Percentiles rank a stretch among this genome's conserved stretches.
Conservation (phyloP, 2,113 vertebrate genomes). For the Pelobates fuscus region DNA sequence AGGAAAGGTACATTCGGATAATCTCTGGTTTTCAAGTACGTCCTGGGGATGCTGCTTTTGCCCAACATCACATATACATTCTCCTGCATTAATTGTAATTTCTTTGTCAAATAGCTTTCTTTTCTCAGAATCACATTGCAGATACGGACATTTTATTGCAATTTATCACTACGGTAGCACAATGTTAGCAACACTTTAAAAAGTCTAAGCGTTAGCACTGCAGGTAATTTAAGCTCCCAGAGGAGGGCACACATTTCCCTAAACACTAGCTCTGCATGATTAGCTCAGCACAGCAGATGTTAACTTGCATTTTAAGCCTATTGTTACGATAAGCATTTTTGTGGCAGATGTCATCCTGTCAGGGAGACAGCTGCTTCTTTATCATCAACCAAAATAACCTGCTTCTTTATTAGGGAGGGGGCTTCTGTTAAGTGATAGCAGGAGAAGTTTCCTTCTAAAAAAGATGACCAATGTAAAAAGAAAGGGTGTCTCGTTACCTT, state of each 20-base stretch:
- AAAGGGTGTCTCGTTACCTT: neutral
- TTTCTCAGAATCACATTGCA: too few relatives aligned
- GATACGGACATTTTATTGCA: too few relatives aligned
- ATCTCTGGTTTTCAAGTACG: too few relatives aligned
- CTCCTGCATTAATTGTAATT: too few relatives aligned
- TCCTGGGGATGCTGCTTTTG: too few relatives aligned
- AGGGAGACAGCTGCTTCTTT: slow-evolving; percentile 22
- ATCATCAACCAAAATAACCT: slow-evolving; percentile 6
- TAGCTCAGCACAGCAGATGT: slow-evolving; percentile 3
- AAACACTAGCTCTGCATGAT: slow-evolving; percentile 2
- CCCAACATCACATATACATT: too few relatives aligned
- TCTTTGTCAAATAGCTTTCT: too few relatives aligned
- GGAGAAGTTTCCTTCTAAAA: slow-evolving; percentile 6
- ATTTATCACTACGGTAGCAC: too few relatives aligned
- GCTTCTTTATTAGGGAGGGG: neutral
- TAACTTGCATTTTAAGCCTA: slow-evolving; percentile 21
- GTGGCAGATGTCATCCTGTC: slow-evolving; percentile 6
- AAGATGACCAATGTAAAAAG: neutral
- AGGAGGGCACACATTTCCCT: neutral
- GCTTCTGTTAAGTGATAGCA: too few relatives aligned
- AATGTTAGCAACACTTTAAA: neutral
- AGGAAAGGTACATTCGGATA: too few relatives aligned
- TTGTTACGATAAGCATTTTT: neutral
- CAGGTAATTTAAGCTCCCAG: slow-evolving; percentile 25
- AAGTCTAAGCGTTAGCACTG: neutral